Percentiles rank a stretch among this genome's conserved stretches.
phyloP scores from a whole-genome alignment of 2,888 invertebrate species.

The Abrostola triplasia region DNA sequence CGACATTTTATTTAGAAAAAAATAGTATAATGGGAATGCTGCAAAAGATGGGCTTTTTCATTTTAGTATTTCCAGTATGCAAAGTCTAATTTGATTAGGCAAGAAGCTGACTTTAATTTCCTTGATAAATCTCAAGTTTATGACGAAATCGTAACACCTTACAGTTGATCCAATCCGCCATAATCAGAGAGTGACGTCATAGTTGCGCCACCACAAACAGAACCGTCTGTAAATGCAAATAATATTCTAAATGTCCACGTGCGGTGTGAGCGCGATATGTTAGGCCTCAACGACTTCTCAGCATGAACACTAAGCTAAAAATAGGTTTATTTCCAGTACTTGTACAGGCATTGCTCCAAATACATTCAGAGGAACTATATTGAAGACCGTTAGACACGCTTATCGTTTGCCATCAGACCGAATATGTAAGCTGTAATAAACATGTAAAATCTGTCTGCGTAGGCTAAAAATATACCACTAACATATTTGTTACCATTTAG shows the following conservation, averaged over 20 bases:
- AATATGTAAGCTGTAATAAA: neutral
- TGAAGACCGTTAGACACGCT: neutral
- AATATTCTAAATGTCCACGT: constrained; percentile 29
- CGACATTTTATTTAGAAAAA: too few relatives aligned
- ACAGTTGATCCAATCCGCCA: neutral
- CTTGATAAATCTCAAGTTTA: neutral
- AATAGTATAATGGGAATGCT: too few relatives aligned
- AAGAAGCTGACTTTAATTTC: too few relatives aligned
- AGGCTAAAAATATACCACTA: neutral
- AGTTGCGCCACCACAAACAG: constrained; percentile 40
- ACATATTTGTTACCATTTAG: neutral
- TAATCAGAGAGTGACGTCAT: constrained; percentile 33
- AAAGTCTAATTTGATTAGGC: too few relatives aligned
- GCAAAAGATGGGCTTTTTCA: too few relatives aligned
- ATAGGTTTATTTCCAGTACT: constrained; percentile 16
- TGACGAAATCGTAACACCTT: neutral
- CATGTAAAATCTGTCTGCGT: neutral
- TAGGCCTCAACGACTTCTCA: constrained; percentile 24
- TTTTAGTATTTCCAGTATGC: too few relatives aligned
- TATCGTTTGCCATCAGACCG: neutral
- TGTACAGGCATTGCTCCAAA: neutral
- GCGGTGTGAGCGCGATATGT: constrained; percentile 22
- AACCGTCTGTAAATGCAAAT: constrained; percentile 29
- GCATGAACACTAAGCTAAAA: constrained; percentile 31
- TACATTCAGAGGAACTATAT: neutral